A percentile compares a stretch with the other conserved stretches of the same genome.
Conservation (phyloP, 2,113 vertebrate genomes). For the Montifringilla adamsi region DNA sequence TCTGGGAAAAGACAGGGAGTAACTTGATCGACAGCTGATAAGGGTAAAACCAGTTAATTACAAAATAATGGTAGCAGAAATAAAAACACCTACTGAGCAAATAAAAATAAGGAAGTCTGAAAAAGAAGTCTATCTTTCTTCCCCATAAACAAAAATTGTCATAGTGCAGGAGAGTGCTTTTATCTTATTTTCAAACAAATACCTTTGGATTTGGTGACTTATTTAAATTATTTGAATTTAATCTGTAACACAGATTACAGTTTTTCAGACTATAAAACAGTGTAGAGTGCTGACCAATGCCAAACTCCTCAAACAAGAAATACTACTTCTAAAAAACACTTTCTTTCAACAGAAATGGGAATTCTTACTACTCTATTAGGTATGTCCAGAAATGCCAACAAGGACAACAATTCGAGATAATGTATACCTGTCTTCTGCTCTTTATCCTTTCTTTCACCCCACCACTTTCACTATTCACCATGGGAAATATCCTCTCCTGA, state of each 20-base stretch:
- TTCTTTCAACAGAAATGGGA: not conserved
- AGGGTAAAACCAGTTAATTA: not conserved
- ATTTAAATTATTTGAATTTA: not conserved
- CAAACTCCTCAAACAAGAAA: not conserved
- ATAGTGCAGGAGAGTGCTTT: not conserved
- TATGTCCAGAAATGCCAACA: not conserved
- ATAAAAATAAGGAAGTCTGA: not conserved
- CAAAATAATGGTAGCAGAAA: not conserved
- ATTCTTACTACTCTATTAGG: not conserved
- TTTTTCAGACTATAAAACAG: not conserved
- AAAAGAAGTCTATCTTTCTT: not conserved
- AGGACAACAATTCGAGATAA: not conserved
- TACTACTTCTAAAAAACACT: not conserved
- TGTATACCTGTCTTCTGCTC: not conserved
- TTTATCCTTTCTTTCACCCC: not conserved
- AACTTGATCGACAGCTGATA: not conserved
- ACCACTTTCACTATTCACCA: not conserved
- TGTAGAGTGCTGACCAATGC: not conserved
- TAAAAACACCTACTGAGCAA: accelerated
- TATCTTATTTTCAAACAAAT: not conserved
- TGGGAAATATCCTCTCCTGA: not conserved
- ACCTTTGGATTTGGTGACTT: not conserved
- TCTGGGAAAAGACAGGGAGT: not conserved
- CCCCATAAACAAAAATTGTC: not conserved
- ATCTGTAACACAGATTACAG: not conserved